Conservation (phyloP, 2,797 vertebrate genomes). For the Pseudotriccus pelzelni region DNA sequence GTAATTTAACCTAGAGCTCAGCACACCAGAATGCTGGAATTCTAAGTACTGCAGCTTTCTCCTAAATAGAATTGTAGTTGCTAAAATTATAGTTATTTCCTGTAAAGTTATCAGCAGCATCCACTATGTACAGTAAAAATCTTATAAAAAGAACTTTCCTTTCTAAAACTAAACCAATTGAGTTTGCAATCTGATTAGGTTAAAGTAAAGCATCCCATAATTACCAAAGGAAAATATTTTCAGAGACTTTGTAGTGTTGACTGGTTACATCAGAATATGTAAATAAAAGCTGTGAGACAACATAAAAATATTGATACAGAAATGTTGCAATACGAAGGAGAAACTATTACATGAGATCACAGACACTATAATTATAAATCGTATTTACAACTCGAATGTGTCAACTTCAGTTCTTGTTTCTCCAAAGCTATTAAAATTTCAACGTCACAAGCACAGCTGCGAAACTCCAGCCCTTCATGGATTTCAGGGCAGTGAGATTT, state of each 20-base stretch:
- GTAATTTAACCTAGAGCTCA: neutral
- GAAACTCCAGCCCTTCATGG: neutral
- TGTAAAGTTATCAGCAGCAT: neutral
- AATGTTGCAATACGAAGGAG: neutral
- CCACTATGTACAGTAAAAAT: neutral
- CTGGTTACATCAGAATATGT: neutral
- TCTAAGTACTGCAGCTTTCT: neutral
- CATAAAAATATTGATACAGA: conserved; percentile 33
- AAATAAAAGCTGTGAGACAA: conserved; percentile 26
- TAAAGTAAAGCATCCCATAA: neutral
- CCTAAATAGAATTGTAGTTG: neutral
- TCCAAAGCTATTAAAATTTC: conserved; percentile 7
- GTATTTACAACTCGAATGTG: conserved; percentile 9
- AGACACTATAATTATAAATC: conserved; percentile 14
- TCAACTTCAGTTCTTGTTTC: conserved; percentile 18
- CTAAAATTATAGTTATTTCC: neutral
- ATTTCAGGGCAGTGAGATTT: neutral
- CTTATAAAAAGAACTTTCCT: neutral
- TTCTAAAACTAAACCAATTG: neutral
- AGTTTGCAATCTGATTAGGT: neutral
- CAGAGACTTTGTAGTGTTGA: neutral
- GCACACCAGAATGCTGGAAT: neutral
- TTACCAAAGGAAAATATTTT: conserved; percentile 20
- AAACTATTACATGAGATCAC: conserved; percentile 43
- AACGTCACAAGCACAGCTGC: conserved; percentile 33